These are phyloP conservation scores for Holothuria leucospilota DNA, from an alignment of 53 echinoderm and acorn worm species.

Conservation along the genomic window DNA sequence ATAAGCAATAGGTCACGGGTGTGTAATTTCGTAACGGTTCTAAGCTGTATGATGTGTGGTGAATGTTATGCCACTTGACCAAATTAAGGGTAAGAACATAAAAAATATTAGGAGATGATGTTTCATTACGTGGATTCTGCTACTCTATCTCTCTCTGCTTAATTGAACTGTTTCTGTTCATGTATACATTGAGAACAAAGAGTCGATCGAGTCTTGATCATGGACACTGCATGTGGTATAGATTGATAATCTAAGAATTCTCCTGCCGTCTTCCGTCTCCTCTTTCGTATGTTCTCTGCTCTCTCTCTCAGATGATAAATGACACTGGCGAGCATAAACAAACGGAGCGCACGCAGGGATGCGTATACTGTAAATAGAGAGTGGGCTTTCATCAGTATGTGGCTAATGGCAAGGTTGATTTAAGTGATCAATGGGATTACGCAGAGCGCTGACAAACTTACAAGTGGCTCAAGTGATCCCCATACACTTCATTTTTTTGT, in stretches of 20 bases:
- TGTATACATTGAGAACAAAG: conserved; percentile 38
- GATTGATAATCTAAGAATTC: conserved; percentile 42
- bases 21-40: conserved; percentile 10
- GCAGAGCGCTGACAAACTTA: no score
- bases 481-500: no score
- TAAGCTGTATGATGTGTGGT: conserved; percentile 41
- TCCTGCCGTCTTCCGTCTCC: not conserved
- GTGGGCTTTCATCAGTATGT: no score
- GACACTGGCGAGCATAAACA: conserved; percentile 28
- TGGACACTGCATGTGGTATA: conserved; percentile 47
- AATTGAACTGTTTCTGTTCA: conserved; percentile 43
- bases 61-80: conserved; percentile 22
- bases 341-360: conserved; percentile 26
- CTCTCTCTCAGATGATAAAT: conserved; percentile 1
- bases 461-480: no score
- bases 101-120: no score
- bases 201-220: conserved; percentile 6
- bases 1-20: conserved; percentile 39
- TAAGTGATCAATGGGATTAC: no score
- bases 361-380: conserved; percentile 20
- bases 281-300: not conserved
- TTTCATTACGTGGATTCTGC: conserved; percentile 12
- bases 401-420: no score
- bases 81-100: not conserved
- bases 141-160: conserved; percentile 32